phyloP scores from a whole-genome alignment of 2,113 vertebrate genomes.

The Pterocles gutturalis region DNA sequence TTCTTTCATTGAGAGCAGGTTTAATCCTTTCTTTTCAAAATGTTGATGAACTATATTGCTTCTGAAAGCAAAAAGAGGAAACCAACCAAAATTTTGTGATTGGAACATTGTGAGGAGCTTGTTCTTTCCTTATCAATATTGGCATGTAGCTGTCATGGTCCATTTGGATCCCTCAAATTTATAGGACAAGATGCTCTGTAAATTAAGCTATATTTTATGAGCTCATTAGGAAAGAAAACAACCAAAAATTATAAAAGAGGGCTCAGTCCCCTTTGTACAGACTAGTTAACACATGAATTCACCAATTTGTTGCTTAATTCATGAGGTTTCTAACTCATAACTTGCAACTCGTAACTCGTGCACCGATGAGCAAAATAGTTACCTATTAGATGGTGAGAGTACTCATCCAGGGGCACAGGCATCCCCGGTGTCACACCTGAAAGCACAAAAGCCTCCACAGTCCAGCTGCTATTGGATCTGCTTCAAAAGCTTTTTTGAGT shows the following conservation, averaged over 20 bases:
- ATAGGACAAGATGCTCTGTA: neutral
- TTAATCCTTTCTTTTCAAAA: neutral
- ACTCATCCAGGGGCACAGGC: too few species aligned
- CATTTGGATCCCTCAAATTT: neutral
- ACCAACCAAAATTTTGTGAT: neutral
- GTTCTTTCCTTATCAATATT: neutral
- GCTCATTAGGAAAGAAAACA: neutral
- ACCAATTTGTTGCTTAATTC: neutral
- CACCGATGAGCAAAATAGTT: neutral
- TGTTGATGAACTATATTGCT: neutral
- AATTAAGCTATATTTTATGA: neutral
- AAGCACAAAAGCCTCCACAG: neutral
- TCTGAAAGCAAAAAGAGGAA: neutral
- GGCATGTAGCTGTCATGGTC: neutral
- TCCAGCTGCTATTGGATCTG: neutral
- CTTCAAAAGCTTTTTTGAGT: neutral
- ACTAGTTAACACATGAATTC: neutral
- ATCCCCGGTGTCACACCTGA: rapidly evolving
- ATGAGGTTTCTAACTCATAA: neutral
- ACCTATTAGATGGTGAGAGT: neutral
- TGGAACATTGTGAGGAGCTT: neutral
- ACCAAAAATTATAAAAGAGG: neutral
- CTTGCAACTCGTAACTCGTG: neutral
- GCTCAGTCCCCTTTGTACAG: neutral
- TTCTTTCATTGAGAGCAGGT: neutral